These are phyloP conservation scores for Caradrina clavipalpis DNA, from an alignment of 2,888 invertebrate genomes.

Conservation along the genomic window DNA sequence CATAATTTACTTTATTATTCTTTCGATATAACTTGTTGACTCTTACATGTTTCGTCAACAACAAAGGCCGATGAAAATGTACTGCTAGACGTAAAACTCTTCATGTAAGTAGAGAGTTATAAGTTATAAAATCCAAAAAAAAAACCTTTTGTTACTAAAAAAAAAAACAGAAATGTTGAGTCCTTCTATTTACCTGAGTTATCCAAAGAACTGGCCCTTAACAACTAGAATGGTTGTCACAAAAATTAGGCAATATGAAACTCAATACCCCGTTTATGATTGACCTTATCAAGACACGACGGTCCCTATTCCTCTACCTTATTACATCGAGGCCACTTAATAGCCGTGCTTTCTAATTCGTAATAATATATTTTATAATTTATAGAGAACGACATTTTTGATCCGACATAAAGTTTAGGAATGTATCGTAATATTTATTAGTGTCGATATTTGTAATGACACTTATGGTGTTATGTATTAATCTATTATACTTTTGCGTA, in stretches of 20 bases:
- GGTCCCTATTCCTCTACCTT: constrained; percentile 63
- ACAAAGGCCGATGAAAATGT: neutral
- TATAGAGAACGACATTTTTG: constrained; percentile 64
- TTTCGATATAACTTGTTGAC: constrained; percentile 5
- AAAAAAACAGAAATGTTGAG: neutral
- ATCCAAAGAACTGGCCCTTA: constrained; percentile 49
- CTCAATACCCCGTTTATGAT: constrained; percentile 72
- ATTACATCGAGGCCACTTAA: constrained; percentile 69
- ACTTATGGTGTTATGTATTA: constrained; percentile 27
- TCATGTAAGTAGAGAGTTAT: neutral
- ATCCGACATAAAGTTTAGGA: constrained; percentile 62
- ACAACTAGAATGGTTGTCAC: constrained; percentile 56
- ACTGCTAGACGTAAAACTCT: neutral
- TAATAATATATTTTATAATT: constrained; percentile 67
- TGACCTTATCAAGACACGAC: constrained; percentile 71
- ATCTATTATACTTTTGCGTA: constrained; percentile 28
- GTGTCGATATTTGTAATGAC: constrained; percentile 52
- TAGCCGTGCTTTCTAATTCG: constrained; percentile 71
- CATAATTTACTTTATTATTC: constrained; percentile 11
- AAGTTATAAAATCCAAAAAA: neutral
- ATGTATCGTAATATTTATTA: constrained; percentile 59
- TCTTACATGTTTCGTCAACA: neutral
- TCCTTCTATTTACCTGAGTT: neutral
- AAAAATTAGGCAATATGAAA: constrained; percentile 71
- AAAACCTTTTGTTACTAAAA: neutral